These are phyloP conservation scores for Coregonus ussuriensis DNA, from an alignment of 2,797 vertebrate species.

Conservation along the genomic window DNA sequence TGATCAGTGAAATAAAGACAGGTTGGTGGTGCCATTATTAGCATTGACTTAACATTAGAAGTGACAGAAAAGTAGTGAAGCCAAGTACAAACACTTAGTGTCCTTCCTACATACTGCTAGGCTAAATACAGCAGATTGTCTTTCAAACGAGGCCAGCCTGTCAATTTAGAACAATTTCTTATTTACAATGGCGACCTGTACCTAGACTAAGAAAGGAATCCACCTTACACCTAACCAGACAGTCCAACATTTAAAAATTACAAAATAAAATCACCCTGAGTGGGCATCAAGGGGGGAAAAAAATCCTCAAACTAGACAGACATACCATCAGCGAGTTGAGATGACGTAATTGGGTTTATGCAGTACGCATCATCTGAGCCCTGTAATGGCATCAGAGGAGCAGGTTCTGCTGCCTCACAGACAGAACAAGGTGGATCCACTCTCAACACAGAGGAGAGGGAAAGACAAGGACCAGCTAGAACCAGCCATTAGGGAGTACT, in stretches of 20 bases:
- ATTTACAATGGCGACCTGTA: not conserved
- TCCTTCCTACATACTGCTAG: too few species aligned
- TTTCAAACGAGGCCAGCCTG: not conserved
- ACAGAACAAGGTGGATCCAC: not conserved
- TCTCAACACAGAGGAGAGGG: not conserved
- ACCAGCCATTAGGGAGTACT: slow-evolving; percentile 5
- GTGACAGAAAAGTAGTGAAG: too few species aligned
- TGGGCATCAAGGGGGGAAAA: not conserved
- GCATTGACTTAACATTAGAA: not conserved
- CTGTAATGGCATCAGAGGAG: not conserved
- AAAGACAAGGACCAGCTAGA: not conserved
- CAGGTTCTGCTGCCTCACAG: not conserved
- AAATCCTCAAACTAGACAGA: not conserved
- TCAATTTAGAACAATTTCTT: not conserved
- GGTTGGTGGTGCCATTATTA: not conserved
- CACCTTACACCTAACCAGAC: too few species aligned
- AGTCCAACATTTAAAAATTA: too few species aligned
- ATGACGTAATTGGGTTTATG: not conserved
- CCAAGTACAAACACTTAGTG: not conserved
- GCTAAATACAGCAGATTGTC: too few species aligned
- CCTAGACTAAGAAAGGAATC: not conserved
- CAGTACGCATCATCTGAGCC: not conserved
- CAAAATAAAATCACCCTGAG: too few species aligned
- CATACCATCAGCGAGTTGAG: not conserved
- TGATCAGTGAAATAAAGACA: not conserved